Base-by-base conservation (phyloP, 2,113 vertebrate genomes). In the Hydrolagus affinis region DNA sequence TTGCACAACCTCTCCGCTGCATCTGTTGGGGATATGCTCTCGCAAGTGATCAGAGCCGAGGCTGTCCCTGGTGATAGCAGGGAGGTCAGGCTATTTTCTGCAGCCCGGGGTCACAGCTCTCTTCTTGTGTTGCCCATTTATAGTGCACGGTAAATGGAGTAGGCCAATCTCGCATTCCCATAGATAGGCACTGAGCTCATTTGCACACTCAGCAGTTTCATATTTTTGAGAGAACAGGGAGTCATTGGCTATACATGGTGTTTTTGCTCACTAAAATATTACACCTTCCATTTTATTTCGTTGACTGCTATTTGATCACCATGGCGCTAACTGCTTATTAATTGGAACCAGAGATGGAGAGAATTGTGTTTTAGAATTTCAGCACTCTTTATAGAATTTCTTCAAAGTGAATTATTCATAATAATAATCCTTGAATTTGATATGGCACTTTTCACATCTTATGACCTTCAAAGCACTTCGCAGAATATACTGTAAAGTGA, bases 181-280 rank as follows among this genome's bases (percentile, higher is more conserved):
- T 89, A 91, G 87, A 89, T 90, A 93, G 92, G 88, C 91, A 85
- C 86, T 90, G 87, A 89, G 87, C 88, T 89, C 87, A 88, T 86
- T n/a, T 88, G 89, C 91, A 89, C 70, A 87, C 75, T 94, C 92
- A 94, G 93, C 90, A 87, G 57, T 90, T 93, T 90, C 89, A 85
- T 73, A 70, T 88, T 91, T 90, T 85, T 1, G 4, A 78, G 70
- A 90, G 88, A 87, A 90, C 89, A 56, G 85, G 87, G 62, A 89
- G 86, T 87, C 25, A 70, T 68, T 76, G 85, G 15, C 90, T 91
- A 89, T 93, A 90, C 90, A 89, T 89, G 89, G 90, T 83, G 23
- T 86, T 86, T 85, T 66, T 19, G 66, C 19, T 78, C 75, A 30
- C 17, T 68, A 83, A 17, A 83, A 32, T 83, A 66, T 83, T 28